phyloP scores from a whole-genome alignment of 2,113 vertebrate species.

The Phocoena sinus region DNA sequence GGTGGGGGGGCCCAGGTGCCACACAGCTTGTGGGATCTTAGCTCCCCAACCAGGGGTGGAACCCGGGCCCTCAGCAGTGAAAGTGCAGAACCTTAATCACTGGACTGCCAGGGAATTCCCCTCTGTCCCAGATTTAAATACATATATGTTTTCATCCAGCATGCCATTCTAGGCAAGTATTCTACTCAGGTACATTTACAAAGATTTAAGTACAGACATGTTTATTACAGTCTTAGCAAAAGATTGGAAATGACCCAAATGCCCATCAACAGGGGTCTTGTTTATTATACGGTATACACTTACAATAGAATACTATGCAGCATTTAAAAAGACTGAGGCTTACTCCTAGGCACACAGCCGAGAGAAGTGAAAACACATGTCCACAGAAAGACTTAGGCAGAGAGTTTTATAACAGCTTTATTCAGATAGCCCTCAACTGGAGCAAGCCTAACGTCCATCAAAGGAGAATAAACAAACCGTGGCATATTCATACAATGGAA shows the following conservation, averaged over 20 bases:
- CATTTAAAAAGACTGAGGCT: background rate
- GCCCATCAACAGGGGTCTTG: background rate
- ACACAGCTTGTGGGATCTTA: background rate
- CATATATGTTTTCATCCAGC: background rate
- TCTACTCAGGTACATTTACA: background rate
- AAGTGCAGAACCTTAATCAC: background rate
- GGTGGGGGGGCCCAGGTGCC: too few species aligned
- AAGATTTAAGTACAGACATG: background rate
- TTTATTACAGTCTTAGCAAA: background rate
- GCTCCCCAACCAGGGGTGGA: background rate
- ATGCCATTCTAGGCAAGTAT: background rate
- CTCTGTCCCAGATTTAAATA: background rate
- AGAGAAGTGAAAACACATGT: background rate
- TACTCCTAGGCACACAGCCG: background rate
- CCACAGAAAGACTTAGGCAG: background rate
- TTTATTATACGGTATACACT: background rate
- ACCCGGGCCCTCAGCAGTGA: background rate
- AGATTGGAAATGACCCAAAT: background rate
- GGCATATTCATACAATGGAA: background rate
- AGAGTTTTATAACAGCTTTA: constrained; percentile 26
- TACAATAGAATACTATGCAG: background rate
- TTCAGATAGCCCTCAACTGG: background rate
- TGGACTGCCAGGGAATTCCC: background rate
- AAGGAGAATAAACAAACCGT: background rate
- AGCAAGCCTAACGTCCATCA: background rate